phyloP scores from a whole-genome alignment of 2,888 invertebrate species.

The Dendrolimus pini region DNA sequence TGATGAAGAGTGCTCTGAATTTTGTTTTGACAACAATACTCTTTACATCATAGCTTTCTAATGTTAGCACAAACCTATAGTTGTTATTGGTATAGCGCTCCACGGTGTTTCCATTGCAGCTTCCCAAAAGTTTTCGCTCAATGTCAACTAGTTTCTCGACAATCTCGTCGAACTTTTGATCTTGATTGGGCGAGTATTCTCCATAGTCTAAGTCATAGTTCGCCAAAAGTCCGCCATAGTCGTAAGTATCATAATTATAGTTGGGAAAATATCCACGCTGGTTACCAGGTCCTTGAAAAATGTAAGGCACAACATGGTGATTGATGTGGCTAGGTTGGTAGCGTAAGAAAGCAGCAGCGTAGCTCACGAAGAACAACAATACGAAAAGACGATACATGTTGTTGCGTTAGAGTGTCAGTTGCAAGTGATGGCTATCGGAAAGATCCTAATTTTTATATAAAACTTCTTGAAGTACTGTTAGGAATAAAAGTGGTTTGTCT shows the following conservation, averaged over 20 bases:
- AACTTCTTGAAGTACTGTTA: too few species aligned
- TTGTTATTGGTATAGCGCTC: not conserved
- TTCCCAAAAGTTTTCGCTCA: not conserved
- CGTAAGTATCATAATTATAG: too few species aligned
- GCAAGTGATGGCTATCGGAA: too few species aligned
- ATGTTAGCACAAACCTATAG: not conserved
- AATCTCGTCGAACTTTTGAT: not conserved
- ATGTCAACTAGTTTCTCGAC: not conserved
- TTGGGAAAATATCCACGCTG: not conserved
- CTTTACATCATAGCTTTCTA: not conserved
- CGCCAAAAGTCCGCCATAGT: too few species aligned
- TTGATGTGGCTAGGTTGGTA: not conserved
- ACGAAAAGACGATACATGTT: not conserved
- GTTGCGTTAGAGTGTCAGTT: not conserved
- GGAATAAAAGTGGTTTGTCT: too few species aligned
- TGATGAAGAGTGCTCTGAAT: not conserved
- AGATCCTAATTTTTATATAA: too few species aligned
- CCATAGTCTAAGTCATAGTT: too few species aligned
- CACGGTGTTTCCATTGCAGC: not conserved
- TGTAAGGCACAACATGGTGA: not conserved
- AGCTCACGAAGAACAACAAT: not conserved
- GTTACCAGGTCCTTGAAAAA: not conserved
- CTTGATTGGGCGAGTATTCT: too few species aligned
- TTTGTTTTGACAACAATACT: not conserved
- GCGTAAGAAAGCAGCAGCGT: not conserved